Base-by-base conservation (phyloP, 2,113 vertebrate species). In the Anser cygnoides region DNA sequence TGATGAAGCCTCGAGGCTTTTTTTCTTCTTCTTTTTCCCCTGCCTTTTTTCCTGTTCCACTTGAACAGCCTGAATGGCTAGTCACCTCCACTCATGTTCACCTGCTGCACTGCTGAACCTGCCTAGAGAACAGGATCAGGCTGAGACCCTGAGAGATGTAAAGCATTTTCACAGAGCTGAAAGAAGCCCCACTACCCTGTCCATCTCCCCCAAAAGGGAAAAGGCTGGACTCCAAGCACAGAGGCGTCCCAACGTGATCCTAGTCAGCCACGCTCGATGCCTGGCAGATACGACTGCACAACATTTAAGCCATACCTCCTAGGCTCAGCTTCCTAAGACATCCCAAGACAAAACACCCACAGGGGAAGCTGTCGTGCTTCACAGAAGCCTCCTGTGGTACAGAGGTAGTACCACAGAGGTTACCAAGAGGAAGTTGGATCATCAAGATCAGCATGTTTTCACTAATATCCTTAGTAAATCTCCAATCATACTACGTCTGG, bases 221-320 rank as follows among this genome's bases (percentile, higher is more conserved):
- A 75, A 87, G 18, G 22, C 66, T 39, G 8, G 55, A 87, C 43
- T 63, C 68, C 5, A 84, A 84, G 61, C 37, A 52, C 43, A 39
- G 7, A 67, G 68, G 10, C 29, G 61, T 62, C 74, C 23, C 29
- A 65, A 1, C 3, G 15, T 54, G 44, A 84, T 28, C n/a, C 71
- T 5, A 14, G 46, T 19, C 63, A 55, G 61, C n/a, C 66, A 50
- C 0, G 0, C 41, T 67, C 1, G 0, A 80, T 9, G 41, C n/a
- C 46, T 50, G 58, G 44, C 61, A 55, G 67, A 62, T 18, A 57
- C 9, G 54, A 59, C 21, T 61, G 55, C 10, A 58, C 41, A 87
- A 57, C 39, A 35, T 10, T 37, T 14, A 26, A 87, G 43, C 28
- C 26, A 16, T 3, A 44, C 15, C 33, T 83, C 33, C 54, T 3